These are phyloP conservation scores for mouse (Mus musculus) DNA, from an alignment of 2,113 vertebrate genomes.

Conservation along the genomic window DNA sequence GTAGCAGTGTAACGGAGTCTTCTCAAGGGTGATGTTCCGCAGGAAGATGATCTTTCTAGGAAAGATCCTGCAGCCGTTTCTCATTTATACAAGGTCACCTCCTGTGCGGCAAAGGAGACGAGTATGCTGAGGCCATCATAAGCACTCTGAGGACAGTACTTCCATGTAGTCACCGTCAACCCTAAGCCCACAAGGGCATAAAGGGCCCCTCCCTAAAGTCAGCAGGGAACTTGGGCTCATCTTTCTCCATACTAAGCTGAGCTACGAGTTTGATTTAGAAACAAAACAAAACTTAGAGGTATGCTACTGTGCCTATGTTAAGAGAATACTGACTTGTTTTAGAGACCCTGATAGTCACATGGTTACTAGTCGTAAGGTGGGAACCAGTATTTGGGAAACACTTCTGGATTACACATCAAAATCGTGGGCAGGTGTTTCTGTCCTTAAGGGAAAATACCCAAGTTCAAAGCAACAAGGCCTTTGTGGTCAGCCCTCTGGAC, in stretches of 20 bases:
- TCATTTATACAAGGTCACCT: too few relatives aligned
- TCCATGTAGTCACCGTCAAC: fast-evolving
- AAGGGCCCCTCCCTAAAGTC: neutral
- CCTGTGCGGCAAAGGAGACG: neutral
- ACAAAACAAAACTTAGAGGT: constrained; percentile 41
- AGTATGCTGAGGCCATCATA: too few relatives aligned
- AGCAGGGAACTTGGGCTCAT: neutral
- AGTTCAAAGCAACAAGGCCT: neutral
- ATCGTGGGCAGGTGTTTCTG: neutral
- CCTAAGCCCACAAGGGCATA: too few relatives aligned
- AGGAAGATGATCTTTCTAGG: neutral
- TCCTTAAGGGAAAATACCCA: neutral
- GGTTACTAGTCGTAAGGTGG: neutral
- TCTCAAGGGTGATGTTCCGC: neutral
- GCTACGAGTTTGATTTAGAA: constrained; percentile 66
- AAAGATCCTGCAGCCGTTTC: neutral
- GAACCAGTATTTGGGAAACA: neutral
- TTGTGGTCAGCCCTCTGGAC: neutral
- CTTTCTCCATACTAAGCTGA: constrained; percentile 1
- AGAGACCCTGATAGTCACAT: neutral
- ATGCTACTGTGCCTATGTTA: constrained; percentile 50
- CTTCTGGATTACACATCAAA: neutral
- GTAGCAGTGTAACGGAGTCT: neutral
- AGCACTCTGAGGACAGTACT: neutral
- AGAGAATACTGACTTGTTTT: constrained; percentile 49